phyloP scores from a whole-genome alignment of 2,888 invertebrate species.

The Odontocolon sp. region DNA sequence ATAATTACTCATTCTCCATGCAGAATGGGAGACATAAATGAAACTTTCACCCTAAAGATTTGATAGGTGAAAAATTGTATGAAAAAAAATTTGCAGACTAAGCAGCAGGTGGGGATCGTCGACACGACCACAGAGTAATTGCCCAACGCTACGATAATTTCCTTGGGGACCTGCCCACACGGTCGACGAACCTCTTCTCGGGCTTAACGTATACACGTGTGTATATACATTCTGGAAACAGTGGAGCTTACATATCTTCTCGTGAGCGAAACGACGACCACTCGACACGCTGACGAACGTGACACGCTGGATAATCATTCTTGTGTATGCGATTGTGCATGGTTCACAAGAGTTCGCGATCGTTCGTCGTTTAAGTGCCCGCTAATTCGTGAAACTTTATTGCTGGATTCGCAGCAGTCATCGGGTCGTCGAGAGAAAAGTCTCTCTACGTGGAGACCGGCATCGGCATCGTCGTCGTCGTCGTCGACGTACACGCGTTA shows the following conservation, averaged over 20 bases:
- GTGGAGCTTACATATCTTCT: conserved; percentile 31
- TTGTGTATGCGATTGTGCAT: conserved; percentile 47
- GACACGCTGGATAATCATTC: conserved; percentile 48
- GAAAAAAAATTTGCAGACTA: conserved; percentile 38
- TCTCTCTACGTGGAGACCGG: not conserved
- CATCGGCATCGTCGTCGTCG: not conserved
- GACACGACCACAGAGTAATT: conserved; percentile 53
- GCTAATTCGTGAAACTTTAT: conserved; percentile 61
- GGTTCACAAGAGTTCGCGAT: not conserved
- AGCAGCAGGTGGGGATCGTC: conserved; percentile 42
- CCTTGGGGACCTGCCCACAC: conserved; percentile 58
- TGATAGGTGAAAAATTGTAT: conserved; percentile 32
- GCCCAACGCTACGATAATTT: conserved; percentile 57
- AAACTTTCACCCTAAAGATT: conserved; percentile 19
- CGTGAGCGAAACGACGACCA: conserved; percentile 25
- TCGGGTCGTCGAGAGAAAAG: conserved; percentile 19
- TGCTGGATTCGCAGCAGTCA: conserved; percentile 47
- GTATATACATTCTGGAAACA: not conserved
- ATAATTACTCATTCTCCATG: not conserved
- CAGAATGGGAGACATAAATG: not conserved
- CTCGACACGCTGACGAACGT: conserved; percentile 12
- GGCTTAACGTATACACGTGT: conserved; percentile 22
- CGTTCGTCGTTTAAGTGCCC: conserved; percentile 53
- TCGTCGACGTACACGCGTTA: conserved; percentile 17
- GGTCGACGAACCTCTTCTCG: conserved; percentile 54